Evolutionary conservation across 2,113 vertebrate species (phyloP).

Genomic region (Cichladusa arquata): DNA sequence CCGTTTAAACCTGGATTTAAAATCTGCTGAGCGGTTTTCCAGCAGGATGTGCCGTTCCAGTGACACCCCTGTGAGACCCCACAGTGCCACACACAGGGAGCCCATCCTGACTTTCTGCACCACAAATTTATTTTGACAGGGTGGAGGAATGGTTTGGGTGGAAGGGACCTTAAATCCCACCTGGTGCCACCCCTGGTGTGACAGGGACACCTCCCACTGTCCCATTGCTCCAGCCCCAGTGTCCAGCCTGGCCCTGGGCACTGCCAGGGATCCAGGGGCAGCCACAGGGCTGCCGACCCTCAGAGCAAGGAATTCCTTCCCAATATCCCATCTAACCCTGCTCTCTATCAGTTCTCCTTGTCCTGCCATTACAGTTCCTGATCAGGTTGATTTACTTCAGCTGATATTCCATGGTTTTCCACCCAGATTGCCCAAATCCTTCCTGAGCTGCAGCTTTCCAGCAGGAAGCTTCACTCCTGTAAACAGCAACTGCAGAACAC

Average conservation of each 20-base stretch:
- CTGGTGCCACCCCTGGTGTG: not conserved
- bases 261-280: not conserved
- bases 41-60: not conserved
- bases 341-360: not conserved
- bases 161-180: fast-evolving
- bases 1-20: fast-evolving
- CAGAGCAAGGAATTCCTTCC: not conserved
- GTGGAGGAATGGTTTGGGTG: not conserved
- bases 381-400: not conserved
- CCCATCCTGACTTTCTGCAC: not conserved
- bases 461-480: not conserved
- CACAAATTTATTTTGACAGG: fast-evolving
- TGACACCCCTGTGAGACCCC: not conserved
- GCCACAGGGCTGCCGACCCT: not conserved
- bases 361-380: not conserved
- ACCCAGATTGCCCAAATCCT: not conserved
- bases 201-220: not conserved
- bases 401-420: not conserved
- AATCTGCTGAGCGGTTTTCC: not conserved
- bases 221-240: not conserved
- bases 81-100: fast-evolving
- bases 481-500: not conserved
- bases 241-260: not conserved
- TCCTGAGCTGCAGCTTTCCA: not conserved
- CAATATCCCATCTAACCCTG: not conserved